Evolutionary conservation across 2,797 vertebrate genomes (phyloP).

Genomic region (Sebastes cheni): DNA sequence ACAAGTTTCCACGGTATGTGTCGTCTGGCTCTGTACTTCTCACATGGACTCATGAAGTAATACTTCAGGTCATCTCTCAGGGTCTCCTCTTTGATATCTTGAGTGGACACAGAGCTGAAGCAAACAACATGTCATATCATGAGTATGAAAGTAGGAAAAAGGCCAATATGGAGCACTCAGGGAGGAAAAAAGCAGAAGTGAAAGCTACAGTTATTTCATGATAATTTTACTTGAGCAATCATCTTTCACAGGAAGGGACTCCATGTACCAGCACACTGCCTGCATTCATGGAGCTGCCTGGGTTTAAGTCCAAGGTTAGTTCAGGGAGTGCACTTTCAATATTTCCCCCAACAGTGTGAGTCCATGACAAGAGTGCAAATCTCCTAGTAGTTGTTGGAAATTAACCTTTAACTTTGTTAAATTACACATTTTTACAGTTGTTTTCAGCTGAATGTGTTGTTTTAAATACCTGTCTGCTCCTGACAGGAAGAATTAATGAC

Average conservation of each 20-base stretch:
- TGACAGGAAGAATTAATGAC: neutral
- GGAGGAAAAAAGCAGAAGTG: constrained; percentile 56
- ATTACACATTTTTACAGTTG: neutral
- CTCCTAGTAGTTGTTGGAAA: neutral
- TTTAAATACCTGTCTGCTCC: neutral
- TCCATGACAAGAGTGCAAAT: neutral
- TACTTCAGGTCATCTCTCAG: constrained; percentile 93
- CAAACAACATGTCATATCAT: neutral
- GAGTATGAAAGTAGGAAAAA: no score
- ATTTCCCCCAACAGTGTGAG: constrained; percentile 28
- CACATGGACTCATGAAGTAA: constrained; percentile 99
- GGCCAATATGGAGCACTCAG: neutral
- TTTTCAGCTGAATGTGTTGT: neutral
- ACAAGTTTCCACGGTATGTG: constrained; percentile 95
- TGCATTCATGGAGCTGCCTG: constrained; percentile 55
- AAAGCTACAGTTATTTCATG: constrained; percentile 22
- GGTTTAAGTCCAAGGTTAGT: constrained; percentile 75
- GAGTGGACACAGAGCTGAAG: constrained; percentile 65
- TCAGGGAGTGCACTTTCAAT: constrained; percentile 33
- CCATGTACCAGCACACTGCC: constrained; percentile 44
- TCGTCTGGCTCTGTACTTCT: constrained; percentile 91
- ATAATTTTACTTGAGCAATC: neutral
- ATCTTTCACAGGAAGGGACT: constrained; percentile 37
- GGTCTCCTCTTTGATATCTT: constrained; percentile 74
- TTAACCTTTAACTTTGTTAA: neutral